Percentiles rank a stretch among this genome's conserved stretches.
phyloP scores from a whole-genome alignment of 2,113 vertebrate genomes.

The Amazona guildingii region DNA sequence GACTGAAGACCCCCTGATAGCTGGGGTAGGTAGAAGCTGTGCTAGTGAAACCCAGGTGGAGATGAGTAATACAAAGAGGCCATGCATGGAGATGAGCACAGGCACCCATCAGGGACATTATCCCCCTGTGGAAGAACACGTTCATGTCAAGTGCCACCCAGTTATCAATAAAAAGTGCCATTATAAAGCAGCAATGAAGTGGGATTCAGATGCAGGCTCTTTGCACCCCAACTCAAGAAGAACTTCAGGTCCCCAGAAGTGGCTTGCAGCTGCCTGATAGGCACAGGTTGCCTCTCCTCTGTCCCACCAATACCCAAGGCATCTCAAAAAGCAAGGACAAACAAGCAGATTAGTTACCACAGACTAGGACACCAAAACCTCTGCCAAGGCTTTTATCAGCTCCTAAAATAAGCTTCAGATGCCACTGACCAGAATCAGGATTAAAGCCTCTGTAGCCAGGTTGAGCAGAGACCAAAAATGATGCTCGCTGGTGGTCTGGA shows the following conservation, averaged over 20 bases:
- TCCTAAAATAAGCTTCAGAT: neutral
- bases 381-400: neutral
- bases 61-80: neutral
- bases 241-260: neutral
- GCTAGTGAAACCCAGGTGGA: neutral
- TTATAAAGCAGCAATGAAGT: neutral
- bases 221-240: neutral
- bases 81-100: neutral
- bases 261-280: neutral
- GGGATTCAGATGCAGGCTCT: neutral
- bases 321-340: neutral
- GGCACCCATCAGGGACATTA: neutral
- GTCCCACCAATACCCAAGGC: neutral
- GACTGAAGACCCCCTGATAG: neutral
- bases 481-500: neutral
- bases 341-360: neutral
- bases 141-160: rapidly evolving
- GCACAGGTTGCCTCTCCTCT: neutral
- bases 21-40: neutral
- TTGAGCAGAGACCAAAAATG: neutral
- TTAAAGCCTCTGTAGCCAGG: neutral
- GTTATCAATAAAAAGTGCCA: neutral
- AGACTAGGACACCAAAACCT: neutral
- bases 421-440: neutral
- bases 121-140: neutral